Percentiles rank a stretch among this genome's conserved stretches.
phyloP scores from a whole-genome alignment of 2,113 vertebrate species.

The Ptychochromis oligacanthus region DNA sequence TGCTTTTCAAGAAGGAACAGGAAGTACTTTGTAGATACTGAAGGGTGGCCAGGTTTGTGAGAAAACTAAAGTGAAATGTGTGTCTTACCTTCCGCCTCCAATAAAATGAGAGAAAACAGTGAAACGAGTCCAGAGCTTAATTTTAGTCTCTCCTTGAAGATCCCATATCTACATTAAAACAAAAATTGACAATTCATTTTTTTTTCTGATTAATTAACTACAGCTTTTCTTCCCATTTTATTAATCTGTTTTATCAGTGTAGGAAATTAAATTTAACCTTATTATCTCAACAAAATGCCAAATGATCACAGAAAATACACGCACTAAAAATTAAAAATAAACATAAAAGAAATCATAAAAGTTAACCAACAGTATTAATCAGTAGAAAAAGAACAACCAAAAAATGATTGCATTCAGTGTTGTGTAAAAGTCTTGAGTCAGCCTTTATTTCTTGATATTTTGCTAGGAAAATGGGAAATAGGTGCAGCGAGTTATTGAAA shows the following conservation, averaged over 20 bases:
- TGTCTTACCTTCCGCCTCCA: constrained; percentile 78
- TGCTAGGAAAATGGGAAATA: too few relatives aligned
- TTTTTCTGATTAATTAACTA: background rate
- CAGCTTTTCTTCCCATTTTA: background rate
- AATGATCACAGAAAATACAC: background rate
- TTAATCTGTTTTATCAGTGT: background rate
- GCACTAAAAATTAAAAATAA: too few relatives aligned
- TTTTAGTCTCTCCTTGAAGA: background rate
- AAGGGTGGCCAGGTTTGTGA: constrained; percentile 79
- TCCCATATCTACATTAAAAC: background rate
- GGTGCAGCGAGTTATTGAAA: too few relatives aligned
- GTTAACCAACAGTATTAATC: too few relatives aligned
- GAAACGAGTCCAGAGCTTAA: constrained; percentile 40
- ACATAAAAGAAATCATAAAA: background rate
- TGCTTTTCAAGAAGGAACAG: constrained; percentile 83
- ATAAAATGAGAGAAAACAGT: constrained; percentile 74
- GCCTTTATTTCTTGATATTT: too few relatives aligned
- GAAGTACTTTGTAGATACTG: constrained; percentile 91
- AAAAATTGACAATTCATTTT: background rate
- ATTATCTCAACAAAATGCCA: background rate
- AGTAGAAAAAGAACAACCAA: too few relatives aligned
- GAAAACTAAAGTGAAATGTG: constrained; percentile 70
- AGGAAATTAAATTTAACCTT: background rate
- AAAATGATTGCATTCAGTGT: too few relatives aligned
- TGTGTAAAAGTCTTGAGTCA: too few relatives aligned